Evolutionary conservation across 2,797 vertebrate genomes (phyloP).

Genomic region (Hemibagrus guttatus): DNA sequence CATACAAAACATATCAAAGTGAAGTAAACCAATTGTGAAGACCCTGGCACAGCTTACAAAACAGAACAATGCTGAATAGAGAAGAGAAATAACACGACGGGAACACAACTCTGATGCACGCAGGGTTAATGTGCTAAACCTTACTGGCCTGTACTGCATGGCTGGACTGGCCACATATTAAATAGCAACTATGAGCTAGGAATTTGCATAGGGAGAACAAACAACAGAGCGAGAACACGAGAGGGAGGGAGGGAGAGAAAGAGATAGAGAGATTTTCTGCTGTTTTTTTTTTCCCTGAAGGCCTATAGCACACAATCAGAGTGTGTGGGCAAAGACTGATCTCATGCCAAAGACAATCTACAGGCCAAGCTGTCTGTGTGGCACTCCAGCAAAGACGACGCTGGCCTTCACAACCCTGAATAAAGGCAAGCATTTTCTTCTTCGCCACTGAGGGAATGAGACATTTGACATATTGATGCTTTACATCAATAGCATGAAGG

Average conservation of each 20-base stretch:
- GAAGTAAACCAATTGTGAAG: constrained; percentile 53
- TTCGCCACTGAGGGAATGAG: not conserved
- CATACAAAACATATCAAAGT: constrained; percentile 60
- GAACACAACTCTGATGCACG: not conserved
- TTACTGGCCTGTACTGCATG: constrained; percentile 27
- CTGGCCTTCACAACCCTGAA: constrained; percentile 21
- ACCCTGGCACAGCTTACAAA: constrained; percentile 35
- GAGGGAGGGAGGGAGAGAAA: not conserved
- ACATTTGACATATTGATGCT: not conserved
- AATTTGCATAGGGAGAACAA: constrained; percentile 48
- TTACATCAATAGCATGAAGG: not conserved
- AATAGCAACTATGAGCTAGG: constrained; percentile 34
- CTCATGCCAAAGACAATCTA: constrained; percentile 51
- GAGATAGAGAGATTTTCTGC: constrained; percentile 11
- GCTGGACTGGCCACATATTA: constrained; percentile 19
- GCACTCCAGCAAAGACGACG: constrained; percentile 39
- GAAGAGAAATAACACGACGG: not conserved
- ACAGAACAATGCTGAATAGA: not conserved
- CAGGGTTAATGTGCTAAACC: constrained; percentile 33
- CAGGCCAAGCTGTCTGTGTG: constrained; percentile 46
- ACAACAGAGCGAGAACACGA: not conserved
- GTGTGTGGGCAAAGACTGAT: constrained; percentile 50
- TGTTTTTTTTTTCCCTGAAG: not conserved
- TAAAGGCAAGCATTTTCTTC: not conserved
- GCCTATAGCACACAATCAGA: constrained; percentile 54